Evolutionary conservation across 2,888 invertebrate species (phyloP), one percentile per base, ranked within the genome.

Genomic region (Cerastoderma edule): DNA sequence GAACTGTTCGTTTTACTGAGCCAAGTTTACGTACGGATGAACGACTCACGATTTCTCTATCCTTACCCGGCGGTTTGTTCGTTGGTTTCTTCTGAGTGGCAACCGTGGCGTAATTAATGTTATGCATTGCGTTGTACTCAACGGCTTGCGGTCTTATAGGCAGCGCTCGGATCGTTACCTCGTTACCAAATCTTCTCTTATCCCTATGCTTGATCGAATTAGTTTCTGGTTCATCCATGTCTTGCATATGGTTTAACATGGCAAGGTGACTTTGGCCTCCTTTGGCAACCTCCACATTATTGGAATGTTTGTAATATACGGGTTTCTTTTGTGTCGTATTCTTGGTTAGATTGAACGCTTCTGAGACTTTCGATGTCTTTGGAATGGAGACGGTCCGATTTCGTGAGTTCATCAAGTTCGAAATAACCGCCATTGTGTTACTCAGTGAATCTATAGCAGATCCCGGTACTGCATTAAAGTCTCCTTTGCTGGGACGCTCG

Each of bases 271-370:
- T n/a, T 72, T 54, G 10, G 32, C 72, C 68, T 46, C 33, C 63
- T 13, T 57, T 56, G 6, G 22, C 24, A 0, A 78, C 78, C 46
- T 79, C 82, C 46, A 78, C 75, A 24, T 84, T 79, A 24, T 69
- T 76, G 10, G 85, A 84, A 72, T 84, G 81, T 64, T 81, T 85
- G 64, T 84, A 84, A 57, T 83, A 85, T 5, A 85, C 72, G 2
- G 85, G 85, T 46, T 85, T 85, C 70, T 71, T 83, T 48, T 78
- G 77, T 3, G 82, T 75, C 10, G 79, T 66, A 32, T 82, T 80
- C n/a, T 77, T 65, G 4, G 84, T 79, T 32, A 79, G 35, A n/a
- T 79, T 70, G 28, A 78, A 73, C 28, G 79, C 73, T 16, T 67
- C 63, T 46, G 78, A 70, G 6, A 68, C 56, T 24, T 83, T 82